Evolutionary conservation across 2,113 vertebrate genomes (phyloP).

Genomic region (Boleophthalmus pectinirostris): DNA sequence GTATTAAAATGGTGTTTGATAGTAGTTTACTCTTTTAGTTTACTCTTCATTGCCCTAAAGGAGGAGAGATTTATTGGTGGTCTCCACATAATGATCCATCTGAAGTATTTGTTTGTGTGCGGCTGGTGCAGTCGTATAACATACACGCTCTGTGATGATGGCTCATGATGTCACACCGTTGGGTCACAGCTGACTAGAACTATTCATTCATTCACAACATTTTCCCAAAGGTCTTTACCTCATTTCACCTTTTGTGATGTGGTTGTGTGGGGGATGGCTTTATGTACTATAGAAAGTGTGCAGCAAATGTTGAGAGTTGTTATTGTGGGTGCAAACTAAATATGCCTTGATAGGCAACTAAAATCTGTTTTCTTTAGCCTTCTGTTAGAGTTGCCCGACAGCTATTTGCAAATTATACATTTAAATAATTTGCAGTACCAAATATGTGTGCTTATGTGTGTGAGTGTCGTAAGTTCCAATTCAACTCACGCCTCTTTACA

Average conservation of each 20-base stretch:
- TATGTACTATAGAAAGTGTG: slow-evolving; percentile 10
- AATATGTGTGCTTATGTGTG: slow-evolving; percentile 18
- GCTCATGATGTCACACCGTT: slow-evolving; percentile 34
- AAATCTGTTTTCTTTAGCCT: slow-evolving; percentile 40
- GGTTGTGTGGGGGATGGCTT: slow-evolving; percentile 29
- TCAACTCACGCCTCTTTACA: slow-evolving; percentile 31
- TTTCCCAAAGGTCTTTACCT: slow-evolving; percentile 9
- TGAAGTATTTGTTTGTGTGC: slow-evolving; percentile 49
- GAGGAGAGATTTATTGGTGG: slow-evolving; percentile 41
- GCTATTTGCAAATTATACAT: slow-evolving; percentile 38
- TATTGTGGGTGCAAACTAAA: slow-evolving; percentile 33
- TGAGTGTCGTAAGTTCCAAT: slow-evolving; percentile 41
- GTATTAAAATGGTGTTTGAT: too few species aligned
- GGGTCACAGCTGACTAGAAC: slow-evolving; percentile 32
- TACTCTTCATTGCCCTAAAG: slow-evolving; percentile 36
- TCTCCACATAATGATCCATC: slow-evolving; percentile 50
- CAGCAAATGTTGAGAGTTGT: slow-evolving; percentile 32
- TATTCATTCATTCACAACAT: slow-evolving; percentile 35
- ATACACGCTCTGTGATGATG: slow-evolving; percentile 14
- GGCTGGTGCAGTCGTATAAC: slow-evolving; percentile 2
- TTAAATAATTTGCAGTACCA: slow-evolving; percentile 44
- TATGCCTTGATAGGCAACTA: slow-evolving; percentile 9
- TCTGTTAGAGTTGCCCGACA: slow-evolving; percentile 14
- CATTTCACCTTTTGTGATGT: slow-evolving; percentile 40
- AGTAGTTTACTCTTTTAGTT: too few species aligned